A percentile compares a stretch with the other conserved stretches of the same genome.
phyloP scores from a whole-genome alignment of 2,113 vertebrate species.

The Rhabdomys dilectus region DNA sequence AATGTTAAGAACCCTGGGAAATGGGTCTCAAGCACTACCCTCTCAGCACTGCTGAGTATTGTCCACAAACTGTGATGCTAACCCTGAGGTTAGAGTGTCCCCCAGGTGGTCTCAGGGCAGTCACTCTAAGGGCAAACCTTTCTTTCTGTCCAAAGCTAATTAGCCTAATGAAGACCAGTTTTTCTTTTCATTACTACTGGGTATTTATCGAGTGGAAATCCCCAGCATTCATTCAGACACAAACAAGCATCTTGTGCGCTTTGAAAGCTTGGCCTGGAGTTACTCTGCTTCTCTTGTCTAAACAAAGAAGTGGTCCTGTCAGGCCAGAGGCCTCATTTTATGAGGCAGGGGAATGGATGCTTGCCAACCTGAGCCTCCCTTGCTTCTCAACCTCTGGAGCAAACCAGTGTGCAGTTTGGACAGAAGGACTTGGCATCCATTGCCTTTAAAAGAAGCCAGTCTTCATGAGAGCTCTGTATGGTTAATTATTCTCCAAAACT shows the following conservation, averaged over 20 bases:
- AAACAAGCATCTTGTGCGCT: slow-evolving; percentile 6
- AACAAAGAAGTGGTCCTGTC: neutral
- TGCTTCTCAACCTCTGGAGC: neutral
- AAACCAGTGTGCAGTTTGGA: neutral
- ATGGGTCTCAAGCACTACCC: neutral
- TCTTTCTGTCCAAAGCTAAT: neutral
- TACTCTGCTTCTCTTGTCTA: slow-evolving; percentile 23
- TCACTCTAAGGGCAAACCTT: neutral
- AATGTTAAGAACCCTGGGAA: neutral
- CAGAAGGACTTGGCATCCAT: neutral
- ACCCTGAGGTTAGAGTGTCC: neutral
- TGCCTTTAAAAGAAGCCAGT: neutral
- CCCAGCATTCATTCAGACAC: neutral
- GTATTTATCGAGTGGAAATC: neutral
- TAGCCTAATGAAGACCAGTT: neutral
- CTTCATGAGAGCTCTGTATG: neutral
- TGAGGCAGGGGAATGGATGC: neutral
- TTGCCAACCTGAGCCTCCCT: neutral
- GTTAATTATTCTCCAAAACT: slow-evolving; percentile 39
- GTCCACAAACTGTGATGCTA: rapidly evolving
- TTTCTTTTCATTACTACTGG: slow-evolving; percentile 18
- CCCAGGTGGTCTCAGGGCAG: neutral
- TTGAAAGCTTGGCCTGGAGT: slow-evolving; percentile 5
- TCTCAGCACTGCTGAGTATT: neutral
- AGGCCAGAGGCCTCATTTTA: neutral